These are phyloP conservation scores for Propithecus perrieri DNA, from an alignment of 2,797 vertebrate species.

Conservation along the genomic window DNA sequence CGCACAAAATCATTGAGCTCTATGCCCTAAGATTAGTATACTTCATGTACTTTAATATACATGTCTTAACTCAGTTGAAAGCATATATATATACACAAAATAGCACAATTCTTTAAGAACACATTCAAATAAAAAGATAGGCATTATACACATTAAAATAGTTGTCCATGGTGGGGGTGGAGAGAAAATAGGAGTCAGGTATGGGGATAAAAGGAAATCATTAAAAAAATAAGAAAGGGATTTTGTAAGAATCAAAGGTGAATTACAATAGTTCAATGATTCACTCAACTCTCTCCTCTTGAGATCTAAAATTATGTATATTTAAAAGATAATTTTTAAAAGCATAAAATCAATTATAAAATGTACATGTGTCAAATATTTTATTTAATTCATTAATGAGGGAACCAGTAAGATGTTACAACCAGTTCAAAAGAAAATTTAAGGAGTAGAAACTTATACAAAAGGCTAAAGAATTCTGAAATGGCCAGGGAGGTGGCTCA, in stretches of 20 bases:
- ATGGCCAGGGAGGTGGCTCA: background rate
- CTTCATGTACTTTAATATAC: background rate
- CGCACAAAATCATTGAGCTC: background rate
- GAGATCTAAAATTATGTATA: background rate
- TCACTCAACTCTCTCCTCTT: background rate
- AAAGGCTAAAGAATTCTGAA: background rate
- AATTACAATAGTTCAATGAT: background rate
- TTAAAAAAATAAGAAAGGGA: background rate
- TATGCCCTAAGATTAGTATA: background rate
- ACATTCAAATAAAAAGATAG: background rate
- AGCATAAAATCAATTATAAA: background rate
- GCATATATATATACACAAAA: background rate
- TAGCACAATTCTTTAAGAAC: background rate
- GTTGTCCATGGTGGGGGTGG: background rate
- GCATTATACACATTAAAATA: background rate
- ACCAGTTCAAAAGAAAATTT: background rate
- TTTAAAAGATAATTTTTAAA: constrained; percentile 28
- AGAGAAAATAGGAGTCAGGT: background rate
- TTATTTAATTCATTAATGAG: background rate
- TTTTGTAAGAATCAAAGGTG: background rate
- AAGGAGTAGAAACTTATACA: background rate
- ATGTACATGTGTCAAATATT: background rate
- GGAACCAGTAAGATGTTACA: background rate
- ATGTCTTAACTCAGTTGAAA: background rate
- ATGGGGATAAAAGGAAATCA: background rate